Evolutionary conservation across 2,113 vertebrate species (phyloP).

Genomic region (Eupsittula cactorum): DNA sequence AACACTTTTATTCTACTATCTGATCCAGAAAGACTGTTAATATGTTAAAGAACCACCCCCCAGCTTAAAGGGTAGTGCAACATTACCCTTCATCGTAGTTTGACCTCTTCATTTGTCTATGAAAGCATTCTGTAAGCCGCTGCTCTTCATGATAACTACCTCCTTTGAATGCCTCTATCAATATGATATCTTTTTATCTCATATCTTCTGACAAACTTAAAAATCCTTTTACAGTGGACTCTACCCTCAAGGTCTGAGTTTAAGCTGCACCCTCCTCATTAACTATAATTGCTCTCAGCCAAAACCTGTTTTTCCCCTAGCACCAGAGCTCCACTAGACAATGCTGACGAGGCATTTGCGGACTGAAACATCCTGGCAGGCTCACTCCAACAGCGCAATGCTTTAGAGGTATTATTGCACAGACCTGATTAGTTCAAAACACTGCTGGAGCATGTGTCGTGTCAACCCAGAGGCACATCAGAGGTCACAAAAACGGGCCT

Average conservation of each 20-base stretch:
- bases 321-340: neutral
- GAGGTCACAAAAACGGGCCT: neutral
- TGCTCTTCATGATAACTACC: neutral
- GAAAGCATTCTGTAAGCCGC: neutral
- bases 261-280: conserved; percentile 47
- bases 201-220: conserved; percentile 22
- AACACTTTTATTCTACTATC: neutral
- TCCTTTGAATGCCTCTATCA: conserved; percentile 35
- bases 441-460: neutral
- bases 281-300: conserved; percentile 31
- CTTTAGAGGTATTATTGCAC: neutral
- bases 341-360: neutral
- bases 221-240: conserved; percentile 52
- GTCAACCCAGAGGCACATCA: neutral
- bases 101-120: neutral
- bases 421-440: neutral
- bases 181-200: conserved; percentile 27
- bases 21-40: neutral
- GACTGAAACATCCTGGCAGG: neutral
- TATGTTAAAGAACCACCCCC: neutral
- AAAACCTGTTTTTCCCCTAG: conserved; percentile 38
- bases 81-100: neutral
- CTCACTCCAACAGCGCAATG: neutral
- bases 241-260: conserved; percentile 55
- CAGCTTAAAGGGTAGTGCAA: neutral